Percentiles rank a stretch among this genome's conserved stretches.
Conservation (phyloP, 1,140 invertebrate genomes). For the Ephestia elutella region DNA sequence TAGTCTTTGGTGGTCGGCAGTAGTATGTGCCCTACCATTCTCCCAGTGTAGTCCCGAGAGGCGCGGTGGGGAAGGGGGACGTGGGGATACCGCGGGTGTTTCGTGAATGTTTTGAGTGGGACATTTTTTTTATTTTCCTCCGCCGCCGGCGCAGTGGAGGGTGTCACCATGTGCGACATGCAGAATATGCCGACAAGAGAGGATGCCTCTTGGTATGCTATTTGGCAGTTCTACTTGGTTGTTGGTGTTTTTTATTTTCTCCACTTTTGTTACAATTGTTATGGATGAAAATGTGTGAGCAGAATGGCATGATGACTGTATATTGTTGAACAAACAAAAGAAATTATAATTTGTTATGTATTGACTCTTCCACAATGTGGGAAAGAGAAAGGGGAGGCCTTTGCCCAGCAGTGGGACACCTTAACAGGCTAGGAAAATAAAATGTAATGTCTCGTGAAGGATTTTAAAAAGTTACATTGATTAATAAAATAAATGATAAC, state of each 20-base stretch:
- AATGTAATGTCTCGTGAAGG: too few relatives aligned
- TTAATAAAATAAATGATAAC: too few relatives aligned
- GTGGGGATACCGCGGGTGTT: slow-evolving; percentile 49
- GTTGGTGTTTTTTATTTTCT: background rate
- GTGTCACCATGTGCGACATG: slow-evolving; percentile 61
- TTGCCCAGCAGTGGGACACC: too few relatives aligned
- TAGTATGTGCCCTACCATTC: slow-evolving; percentile 66
- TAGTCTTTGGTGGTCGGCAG: slow-evolving; percentile 54
- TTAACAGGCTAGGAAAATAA: too few relatives aligned
- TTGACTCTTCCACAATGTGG: too few relatives aligned
- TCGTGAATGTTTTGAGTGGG: slow-evolving; percentile 52
- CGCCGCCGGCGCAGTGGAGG: slow-evolving; percentile 36
- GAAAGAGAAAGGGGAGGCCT: too few relatives aligned
- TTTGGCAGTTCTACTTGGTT: slow-evolving; percentile 6
- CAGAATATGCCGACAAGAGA: slow-evolving; percentile 67
- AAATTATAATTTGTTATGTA: too few relatives aligned
- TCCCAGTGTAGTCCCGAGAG: slow-evolving; percentile 58
- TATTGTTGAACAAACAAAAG: too few relatives aligned
- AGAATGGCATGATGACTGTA: too few relatives aligned
- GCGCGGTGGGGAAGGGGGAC: slow-evolving; percentile 54
- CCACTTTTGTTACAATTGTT: too few relatives aligned
- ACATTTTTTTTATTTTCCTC: slow-evolving; percentile 54
- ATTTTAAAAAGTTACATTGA: too few relatives aligned
- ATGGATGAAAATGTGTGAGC: too few relatives aligned
- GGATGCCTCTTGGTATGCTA: slow-evolving; percentile 62